Evolutionary conservation across 2,797 vertebrate genomes (phyloP).

Genomic region (Sorex maritimensis): DNA sequence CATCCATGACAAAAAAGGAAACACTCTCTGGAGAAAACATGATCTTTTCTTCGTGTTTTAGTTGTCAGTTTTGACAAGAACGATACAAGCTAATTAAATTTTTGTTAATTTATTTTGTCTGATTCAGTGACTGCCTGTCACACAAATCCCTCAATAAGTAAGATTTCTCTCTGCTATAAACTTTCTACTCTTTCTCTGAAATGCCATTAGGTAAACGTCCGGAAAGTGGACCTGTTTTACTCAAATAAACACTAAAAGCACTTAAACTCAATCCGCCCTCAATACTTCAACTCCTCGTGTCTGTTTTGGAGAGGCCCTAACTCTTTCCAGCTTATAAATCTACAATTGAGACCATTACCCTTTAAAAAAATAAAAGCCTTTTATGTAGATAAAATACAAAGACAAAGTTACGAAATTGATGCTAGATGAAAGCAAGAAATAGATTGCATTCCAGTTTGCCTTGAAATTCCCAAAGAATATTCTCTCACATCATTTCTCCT

Average conservation of each 20-base stretch:
- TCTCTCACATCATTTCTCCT: constrained; percentile 62
- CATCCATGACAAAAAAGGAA: constrained; percentile 78
- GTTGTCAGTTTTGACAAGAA: constrained; percentile 92
- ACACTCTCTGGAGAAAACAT: constrained; percentile 86
- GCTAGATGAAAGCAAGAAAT: neutral
- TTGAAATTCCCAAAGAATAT: constrained; percentile 39
- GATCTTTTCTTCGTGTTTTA: constrained; percentile 89
- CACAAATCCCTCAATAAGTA: constrained; percentile 85
- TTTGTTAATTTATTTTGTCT: constrained; percentile 93
- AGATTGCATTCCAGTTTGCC: neutral
- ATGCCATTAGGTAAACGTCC: constrained; percentile 83
- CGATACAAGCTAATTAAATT: constrained; percentile 91
- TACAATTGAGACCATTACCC: constrained; percentile 55
- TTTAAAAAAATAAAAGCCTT: constrained; percentile 42
- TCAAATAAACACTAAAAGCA: constrained; percentile 91
- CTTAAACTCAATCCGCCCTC: constrained; percentile 87
- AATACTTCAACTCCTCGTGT: constrained; percentile 78
- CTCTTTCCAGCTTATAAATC: constrained; percentile 79
- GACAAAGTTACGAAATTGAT: constrained; percentile 47
- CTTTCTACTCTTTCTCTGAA: constrained; percentile 87
- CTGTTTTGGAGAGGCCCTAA: constrained; percentile 80
- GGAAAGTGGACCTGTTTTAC: constrained; percentile 87
- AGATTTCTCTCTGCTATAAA: constrained; percentile 84
- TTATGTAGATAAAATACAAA: constrained; percentile 60
- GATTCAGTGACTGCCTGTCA: constrained; percentile 88